Evolutionary conservation across 2,888 invertebrate genomes (phyloP).

Genomic region (Operophtera brumata): DNA sequence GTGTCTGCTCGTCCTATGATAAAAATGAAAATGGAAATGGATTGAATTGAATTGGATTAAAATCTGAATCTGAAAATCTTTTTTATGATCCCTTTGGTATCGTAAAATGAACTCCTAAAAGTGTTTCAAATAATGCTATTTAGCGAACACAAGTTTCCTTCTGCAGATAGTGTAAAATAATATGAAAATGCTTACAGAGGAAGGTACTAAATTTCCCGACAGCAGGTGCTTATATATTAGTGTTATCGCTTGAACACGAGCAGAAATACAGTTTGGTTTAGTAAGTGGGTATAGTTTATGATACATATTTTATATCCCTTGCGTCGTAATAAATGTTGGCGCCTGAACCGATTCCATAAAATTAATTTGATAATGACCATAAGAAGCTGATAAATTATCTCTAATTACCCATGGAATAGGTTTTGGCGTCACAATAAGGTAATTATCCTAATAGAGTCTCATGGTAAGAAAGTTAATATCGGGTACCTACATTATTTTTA

Average conservation of each 20-base stretch:
- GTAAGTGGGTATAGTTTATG: not conserved
- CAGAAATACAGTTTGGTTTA: not conserved
- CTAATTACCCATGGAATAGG: not conserved
- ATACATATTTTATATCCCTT: not conserved
- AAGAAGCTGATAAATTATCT: not conserved
- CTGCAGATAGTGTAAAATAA: not conserved
- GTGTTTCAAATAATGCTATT: not conserved
- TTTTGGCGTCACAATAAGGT: not conserved
- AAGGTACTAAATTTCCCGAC: too few relatives aligned
- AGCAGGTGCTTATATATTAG: constrained; percentile 16
- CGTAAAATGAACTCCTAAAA: not conserved
- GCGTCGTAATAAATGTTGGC: not conserved
- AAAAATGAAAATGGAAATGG: too few relatives aligned
- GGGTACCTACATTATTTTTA: too few relatives aligned
- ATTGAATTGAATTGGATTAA: too few relatives aligned
- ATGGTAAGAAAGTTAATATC: not conserved
- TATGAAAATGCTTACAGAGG: not conserved
- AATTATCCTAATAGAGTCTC: not conserved
- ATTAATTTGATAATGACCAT: not conserved
- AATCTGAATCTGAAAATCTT: too few relatives aligned
- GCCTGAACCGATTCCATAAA: not conserved
- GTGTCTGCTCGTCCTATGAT: too few relatives aligned
- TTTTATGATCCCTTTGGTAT: not conserved
- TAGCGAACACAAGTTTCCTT: not conserved
- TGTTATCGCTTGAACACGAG: constrained; percentile 1